A percentile compares a stretch with the other conserved stretches of the same genome.
phyloP scores from a whole-genome alignment of 2,113 vertebrate species.

The Peromyscus leucopus region DNA sequence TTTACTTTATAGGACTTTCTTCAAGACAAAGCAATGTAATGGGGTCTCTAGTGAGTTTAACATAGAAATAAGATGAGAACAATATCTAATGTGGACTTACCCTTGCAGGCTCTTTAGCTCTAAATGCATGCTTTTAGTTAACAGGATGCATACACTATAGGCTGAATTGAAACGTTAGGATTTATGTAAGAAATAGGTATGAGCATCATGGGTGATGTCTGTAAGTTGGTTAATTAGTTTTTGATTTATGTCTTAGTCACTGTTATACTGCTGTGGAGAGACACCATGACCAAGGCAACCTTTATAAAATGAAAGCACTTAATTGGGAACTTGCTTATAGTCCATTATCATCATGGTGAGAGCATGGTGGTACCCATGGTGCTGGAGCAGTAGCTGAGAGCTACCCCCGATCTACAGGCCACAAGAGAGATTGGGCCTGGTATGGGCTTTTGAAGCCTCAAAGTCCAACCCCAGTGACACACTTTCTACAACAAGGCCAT shows the following conservation, averaged over 20 bases:
- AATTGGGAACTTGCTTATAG: neutral
- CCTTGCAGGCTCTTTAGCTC: neutral
- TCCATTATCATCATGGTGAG: neutral
- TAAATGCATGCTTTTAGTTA: neutral
- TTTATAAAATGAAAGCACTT: neutral
- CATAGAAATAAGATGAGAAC: neutral
- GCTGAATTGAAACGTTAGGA: neutral
- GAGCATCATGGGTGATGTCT: neutral
- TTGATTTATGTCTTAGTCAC: conserved; percentile 10
- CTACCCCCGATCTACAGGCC: neutral
- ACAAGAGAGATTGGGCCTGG: neutral
- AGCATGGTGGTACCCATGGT: neutral
- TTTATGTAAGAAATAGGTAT: neutral
- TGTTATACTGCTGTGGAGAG: neutral
- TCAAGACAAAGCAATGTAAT: neutral
- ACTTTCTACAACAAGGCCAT: neutral
- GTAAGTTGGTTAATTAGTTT: neutral
- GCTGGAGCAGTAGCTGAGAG: neutral
- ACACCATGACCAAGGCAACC: neutral
- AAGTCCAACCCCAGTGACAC: neutral
- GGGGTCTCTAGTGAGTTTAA: neutral
- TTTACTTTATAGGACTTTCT: neutral
- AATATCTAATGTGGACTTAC: neutral
- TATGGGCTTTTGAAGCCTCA: neutral
- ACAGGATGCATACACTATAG: neutral